phyloP scores from a whole-genome alignment of 2,113 vertebrate species.

The Macheiramphus alcinus region DNA sequence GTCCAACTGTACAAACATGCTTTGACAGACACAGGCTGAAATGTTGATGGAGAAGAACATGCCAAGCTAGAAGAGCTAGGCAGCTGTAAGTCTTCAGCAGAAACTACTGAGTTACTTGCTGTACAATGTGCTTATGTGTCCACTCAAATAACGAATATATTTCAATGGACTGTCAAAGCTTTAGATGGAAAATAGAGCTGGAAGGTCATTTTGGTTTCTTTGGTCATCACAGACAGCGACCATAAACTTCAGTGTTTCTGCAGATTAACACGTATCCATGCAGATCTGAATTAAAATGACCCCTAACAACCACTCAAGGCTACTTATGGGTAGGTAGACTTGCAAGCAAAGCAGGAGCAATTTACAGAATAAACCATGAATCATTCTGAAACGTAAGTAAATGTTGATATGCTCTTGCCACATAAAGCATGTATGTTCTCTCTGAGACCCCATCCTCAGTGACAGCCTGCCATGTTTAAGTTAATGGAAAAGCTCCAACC shows the following conservation, averaged over 20 bases:
- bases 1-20: neutral
- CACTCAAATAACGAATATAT: neutral
- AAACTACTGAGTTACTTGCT: neutral
- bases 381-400: neutral
- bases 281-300: neutral
- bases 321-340: neutral
- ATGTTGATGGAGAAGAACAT: neutral
- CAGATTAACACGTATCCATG: neutral
- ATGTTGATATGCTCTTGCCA: neutral
- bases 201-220: neutral
- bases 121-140: fast-evolving
- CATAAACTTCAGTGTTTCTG: neutral
- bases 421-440: neutral
- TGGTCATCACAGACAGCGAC: neutral
- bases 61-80: neutral
- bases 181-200: neutral
- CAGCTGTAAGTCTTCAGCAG: neutral
- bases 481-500: neutral
- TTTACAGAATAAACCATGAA: neutral
- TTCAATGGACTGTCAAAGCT: neutral
- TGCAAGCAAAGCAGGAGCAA: neutral
- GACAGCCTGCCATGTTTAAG: neutral
- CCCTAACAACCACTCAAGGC: neutral
- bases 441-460: neutral
- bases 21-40: neutral